Base-by-base conservation (phyloP, 2,113 vertebrate genomes). In the Ursus arctos region DNA sequence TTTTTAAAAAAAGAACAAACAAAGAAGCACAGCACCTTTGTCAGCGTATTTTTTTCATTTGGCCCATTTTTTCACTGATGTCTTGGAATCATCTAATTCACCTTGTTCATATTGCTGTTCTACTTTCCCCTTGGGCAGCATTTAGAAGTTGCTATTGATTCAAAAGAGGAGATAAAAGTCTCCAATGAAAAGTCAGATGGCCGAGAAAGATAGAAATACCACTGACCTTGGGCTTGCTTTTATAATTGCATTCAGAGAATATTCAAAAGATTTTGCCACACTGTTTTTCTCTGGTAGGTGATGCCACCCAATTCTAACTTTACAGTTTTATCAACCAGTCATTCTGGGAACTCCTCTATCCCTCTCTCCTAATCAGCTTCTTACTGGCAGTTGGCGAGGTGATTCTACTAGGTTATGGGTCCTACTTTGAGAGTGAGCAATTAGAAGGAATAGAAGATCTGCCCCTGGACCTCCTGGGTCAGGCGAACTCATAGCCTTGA, bases 71-170 rank as follows among this genome's bases (percentile, higher is more conserved):
- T 87, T 92, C 36, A 3, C 21, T 65, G 26, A 92, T 84, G 40
- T 89, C n/a, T 91, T 84, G 65, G 36, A 53, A 36, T 57, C n/a
- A 28, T 19, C n/a, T 71, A 33, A 61, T 57, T 96, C 51, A 59
- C 55, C 93, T 93, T 22, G 10, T 33, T 89, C 51, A 61, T 71
- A 72, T 15, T 55, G 22, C 47, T 81, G 43, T 84, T 92, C 59
- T 33, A 10, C 21, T 63, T 97, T 36, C 14, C 67, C 55, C 61
- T 82, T 79, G n/a, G 76, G 72, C 21, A 33, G 13, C 18, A 85
- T 88, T 97, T 91, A 85, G 79, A 65, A 18, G 36, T 87, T 89
- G 93, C 81, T 97, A 82, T 28, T 33, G 67, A 93, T 96, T 89
- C 31, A 63, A 88, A 91, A 93, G 72, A 59, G 36, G 18, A 88